Evolutionary conservation across 2,797 vertebrate genomes (phyloP), one percentile per base, ranked within the genome.

Genomic region (Merluccius polli): DNA sequence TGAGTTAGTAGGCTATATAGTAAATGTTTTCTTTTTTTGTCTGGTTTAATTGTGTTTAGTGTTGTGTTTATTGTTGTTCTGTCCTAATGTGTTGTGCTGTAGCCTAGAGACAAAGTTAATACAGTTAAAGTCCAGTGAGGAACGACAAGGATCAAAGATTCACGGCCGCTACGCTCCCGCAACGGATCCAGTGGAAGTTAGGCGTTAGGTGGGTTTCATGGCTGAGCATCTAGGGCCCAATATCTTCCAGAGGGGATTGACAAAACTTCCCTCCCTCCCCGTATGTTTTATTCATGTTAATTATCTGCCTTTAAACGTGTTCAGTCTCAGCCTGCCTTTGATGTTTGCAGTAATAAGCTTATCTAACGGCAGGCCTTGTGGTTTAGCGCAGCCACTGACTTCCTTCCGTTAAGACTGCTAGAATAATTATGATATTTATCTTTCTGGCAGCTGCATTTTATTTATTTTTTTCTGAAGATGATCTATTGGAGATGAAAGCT

Each of bases 361-460:
- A 81, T 87, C 89, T 87, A 79, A 80, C 81, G 88, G 88, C 89
- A 81, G 74, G 38, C 75, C 78, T 85, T 79, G 79, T 80, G 77
- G 84, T 86, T 82, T 75, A 79, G 74, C 87, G 78, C 76, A 81
- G 77, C 80, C 86, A 81, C 86, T n/a, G 33, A 10, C 81, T 84
- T 80, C 74, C 59, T 73, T 86, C 85, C 85, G 84, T 41, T 77
- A 85, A 90, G 89, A 88, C 83, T 78, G 78, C 77, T 81, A 74
- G 82, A 88, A 90, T 91, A 90, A 92, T 92, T 87, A 86, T 82
- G 85, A 91, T 88, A 90, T 90, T 89, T 90, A 91, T 91, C 87
- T 90, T 89, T 86, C 76, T 77, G 76, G 81, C n/a, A 76, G 78
- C 85, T 88, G 83, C 82, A 7, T 21, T 48, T 48, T n/a, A n/a